Conservation (phyloP, 2,888 invertebrate species). For the Rhingia rostrata region DNA sequence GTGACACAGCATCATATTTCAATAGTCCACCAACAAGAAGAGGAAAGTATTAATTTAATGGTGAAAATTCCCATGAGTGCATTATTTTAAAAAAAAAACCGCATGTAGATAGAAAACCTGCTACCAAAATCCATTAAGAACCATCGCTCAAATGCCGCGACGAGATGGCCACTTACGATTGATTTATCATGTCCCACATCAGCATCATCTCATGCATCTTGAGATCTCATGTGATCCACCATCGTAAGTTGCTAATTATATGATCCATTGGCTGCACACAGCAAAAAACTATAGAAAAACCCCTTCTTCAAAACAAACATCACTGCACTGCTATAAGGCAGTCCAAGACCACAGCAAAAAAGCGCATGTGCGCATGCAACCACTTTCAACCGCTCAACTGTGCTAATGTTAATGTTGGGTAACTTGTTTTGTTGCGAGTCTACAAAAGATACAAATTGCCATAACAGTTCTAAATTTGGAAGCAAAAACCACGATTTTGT, state of each 20-base stretch:
- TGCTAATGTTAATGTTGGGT: constrained; percentile 33
- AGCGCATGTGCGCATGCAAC: constrained; percentile 7
- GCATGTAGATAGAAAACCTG: neutral
- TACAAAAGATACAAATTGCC: constrained; percentile 69
- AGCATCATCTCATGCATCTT: constrained; percentile 23
- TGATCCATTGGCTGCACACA: constrained; percentile 51
- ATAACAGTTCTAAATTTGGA: constrained; percentile 72
- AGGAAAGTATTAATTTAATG: constrained; percentile 10
- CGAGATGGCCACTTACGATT: constrained; percentile 37
- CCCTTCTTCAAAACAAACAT: constrained; percentile 41
- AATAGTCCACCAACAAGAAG: neutral
- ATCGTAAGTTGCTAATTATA: constrained; percentile 57
- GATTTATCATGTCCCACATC: constrained; percentile 65
- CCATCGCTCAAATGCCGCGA: constrained; percentile 15
- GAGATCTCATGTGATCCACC: constrained; percentile 32
- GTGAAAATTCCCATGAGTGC: constrained; percentile 8
- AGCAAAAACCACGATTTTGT: constrained; percentile 46
- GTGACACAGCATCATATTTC: constrained; percentile 1
- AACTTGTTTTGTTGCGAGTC: constrained; percentile 59
- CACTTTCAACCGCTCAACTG: constrained; percentile 23
- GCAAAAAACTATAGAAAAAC: neutral
- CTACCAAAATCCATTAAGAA: constrained; percentile 55
- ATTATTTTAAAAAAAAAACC: neutral
- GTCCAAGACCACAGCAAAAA: constrained; percentile 30
- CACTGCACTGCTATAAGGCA: constrained; percentile 28